Conservation (phyloP, 2,797 vertebrate species). For the Platyrinchus mystaceus region DNA sequence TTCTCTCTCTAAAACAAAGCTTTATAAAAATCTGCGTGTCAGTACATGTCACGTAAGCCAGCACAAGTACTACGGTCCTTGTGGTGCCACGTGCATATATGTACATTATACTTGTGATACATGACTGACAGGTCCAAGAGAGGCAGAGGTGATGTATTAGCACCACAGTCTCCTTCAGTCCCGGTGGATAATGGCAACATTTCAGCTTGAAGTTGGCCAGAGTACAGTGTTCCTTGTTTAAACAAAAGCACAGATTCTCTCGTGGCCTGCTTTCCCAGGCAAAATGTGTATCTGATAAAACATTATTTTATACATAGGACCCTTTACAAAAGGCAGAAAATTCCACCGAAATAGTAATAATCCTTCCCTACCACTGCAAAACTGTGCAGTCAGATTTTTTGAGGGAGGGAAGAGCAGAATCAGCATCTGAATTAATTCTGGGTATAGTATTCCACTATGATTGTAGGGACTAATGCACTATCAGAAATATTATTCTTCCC, state of each 20-base stretch:
- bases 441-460: background rate
- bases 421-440: background rate
- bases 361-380: background rate
- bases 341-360: background rate
- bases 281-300: background rate
- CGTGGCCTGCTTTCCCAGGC: background rate
- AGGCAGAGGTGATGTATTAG: background rate
- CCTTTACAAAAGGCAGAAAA: background rate
- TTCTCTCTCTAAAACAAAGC: background rate
- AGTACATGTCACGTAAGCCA: background rate
- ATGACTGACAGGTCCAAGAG: background rate
- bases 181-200: background rate
- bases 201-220: background rate
- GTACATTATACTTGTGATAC: background rate
- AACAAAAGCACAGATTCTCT: background rate
- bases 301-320: fast-evolving
- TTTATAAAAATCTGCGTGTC: background rate
- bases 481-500: background rate
- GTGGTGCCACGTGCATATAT: no score
- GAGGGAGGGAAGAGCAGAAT: background rate
- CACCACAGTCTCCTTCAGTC: background rate
- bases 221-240: background rate
- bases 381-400: background rate
- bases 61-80: background rate
- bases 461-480: background rate